phyloP scores from a whole-genome alignment of 2,888 invertebrate genomes.

The Atrina japonica region DNA sequence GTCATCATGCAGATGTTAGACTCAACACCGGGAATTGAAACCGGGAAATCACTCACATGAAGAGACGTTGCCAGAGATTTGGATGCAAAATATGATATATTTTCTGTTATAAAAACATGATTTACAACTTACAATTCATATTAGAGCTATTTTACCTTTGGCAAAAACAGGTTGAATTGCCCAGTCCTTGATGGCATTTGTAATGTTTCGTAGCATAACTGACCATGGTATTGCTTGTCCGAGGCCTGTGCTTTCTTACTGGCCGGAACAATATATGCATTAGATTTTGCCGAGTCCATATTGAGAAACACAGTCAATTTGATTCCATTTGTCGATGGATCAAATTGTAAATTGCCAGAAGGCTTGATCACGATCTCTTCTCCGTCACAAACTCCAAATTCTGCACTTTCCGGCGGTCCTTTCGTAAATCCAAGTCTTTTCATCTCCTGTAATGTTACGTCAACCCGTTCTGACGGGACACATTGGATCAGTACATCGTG shows the following conservation, averaged over 20 bases:
- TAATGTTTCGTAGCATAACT: constrained; percentile 3
- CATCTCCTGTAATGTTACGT: not conserved
- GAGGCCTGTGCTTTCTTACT: constrained; percentile 9
- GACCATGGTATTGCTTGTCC: constrained; percentile 4
- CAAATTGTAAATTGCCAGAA: constrained; percentile 8
- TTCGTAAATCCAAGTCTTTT: constrained; percentile 15
- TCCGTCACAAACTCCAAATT: constrained; percentile 28
- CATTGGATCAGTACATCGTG: constrained; percentile 12
- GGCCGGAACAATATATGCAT: not conserved
- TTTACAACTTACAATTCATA: too few relatives aligned
- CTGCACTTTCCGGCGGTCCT: constrained; percentile 18
- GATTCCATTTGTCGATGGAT: not conserved
- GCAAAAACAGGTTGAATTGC: constrained; percentile 4
- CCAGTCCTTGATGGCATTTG: not conserved
- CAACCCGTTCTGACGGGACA: constrained; percentile 2
- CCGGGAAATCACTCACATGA: too few relatives aligned
- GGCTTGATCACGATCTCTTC: constrained; percentile 19
- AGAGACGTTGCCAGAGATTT: too few relatives aligned
- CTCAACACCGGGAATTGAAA: too few relatives aligned
- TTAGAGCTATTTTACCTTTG: too few relatives aligned
- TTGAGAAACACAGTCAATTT: constrained; percentile 23
- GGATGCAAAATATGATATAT: too few relatives aligned
- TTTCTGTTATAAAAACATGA: too few relatives aligned
- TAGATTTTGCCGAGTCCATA: constrained; percentile 4
- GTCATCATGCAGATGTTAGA: too few relatives aligned